phyloP scores from a whole-genome alignment of 2,888 invertebrate genomes.

The Agrochola circellaris region DNA sequence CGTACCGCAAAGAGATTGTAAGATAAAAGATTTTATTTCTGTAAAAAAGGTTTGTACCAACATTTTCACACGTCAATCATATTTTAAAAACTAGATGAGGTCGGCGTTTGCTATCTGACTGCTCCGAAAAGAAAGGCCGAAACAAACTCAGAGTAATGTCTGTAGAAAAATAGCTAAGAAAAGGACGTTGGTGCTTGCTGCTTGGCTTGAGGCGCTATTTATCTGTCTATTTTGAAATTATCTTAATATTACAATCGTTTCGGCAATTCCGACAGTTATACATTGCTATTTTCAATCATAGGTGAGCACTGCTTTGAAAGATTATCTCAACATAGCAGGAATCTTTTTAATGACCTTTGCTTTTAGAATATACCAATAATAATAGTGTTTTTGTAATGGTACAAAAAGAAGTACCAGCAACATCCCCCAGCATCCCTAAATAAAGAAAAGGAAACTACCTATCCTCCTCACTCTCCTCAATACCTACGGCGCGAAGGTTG shows the following conservation, averaged over 20 bases:
- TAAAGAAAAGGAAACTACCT: conserved; percentile 21
- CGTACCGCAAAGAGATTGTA: no score
- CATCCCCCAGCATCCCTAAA: background rate
- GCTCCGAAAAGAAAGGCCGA: no score
- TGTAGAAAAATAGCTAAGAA: background rate
- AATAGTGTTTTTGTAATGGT: background rate
- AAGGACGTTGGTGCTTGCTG: background rate
- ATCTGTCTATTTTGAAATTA: background rate
- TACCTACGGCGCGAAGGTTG: conserved; percentile 15
- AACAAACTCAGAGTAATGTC: no score
- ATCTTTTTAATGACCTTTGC: background rate
- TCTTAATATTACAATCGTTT: background rate
- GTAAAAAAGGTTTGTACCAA: no score
- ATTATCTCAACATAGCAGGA: background rate
- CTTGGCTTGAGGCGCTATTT: no score
- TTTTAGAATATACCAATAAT: background rate
- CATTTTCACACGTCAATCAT: no score
- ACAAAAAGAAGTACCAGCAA: background rate
- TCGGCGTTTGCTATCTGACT: no score
- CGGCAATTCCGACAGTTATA: background rate
- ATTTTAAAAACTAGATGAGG: no score
- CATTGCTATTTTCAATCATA: background rate
- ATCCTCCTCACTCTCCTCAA: background rate
- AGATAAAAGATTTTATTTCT: no score
- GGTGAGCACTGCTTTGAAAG: background rate